Evolutionary conservation across 2,113 vertebrate species (phyloP).

Genomic region (Serilophus lunatus): DNA sequence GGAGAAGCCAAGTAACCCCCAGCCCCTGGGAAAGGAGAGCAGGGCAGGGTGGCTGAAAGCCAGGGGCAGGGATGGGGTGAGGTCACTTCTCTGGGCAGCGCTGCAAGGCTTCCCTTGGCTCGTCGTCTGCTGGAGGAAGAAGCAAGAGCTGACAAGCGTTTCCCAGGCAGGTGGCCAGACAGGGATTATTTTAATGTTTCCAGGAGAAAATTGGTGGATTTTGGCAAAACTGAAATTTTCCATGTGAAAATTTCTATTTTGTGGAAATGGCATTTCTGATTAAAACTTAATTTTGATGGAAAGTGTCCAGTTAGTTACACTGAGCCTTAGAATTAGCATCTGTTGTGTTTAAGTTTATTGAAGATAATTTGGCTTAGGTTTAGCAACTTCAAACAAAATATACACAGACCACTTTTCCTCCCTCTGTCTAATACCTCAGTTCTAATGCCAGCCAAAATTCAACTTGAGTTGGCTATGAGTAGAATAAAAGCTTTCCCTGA

Average conservation of each 20-base stretch:
- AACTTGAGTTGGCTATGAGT: background rate
- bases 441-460: slow-evolving; percentile 12
- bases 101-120: background rate
- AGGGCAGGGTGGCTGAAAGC: background rate
- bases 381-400: slow-evolving; percentile 9
- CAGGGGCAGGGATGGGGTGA: background rate
- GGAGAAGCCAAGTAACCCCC: too few relatives aligned
- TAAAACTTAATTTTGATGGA: slow-evolving; percentile 12
- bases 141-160: background rate
- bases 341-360: slow-evolving; percentile 38
- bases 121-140: background rate
- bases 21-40: background rate
- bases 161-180: slow-evolving; percentile 50
- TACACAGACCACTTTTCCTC: slow-evolving; percentile 14
- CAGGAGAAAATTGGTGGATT: background rate
- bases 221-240: slow-evolving; percentile 23
- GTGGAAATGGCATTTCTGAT: background rate
- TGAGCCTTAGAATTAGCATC: slow-evolving; percentile 27
- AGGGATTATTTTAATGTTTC: slow-evolving; percentile 14
- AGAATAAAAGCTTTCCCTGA: background rate
- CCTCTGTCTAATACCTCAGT: slow-evolving; percentile 28
- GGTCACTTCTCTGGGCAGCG: background rate
- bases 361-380: slow-evolving; percentile 39
- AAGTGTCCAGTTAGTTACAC: background rate
- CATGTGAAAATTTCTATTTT: background rate